These are phyloP conservation scores for Schizotus pectinicornis DNA, from an alignment of 2,888 invertebrate species.

Conservation along the genomic window DNA sequence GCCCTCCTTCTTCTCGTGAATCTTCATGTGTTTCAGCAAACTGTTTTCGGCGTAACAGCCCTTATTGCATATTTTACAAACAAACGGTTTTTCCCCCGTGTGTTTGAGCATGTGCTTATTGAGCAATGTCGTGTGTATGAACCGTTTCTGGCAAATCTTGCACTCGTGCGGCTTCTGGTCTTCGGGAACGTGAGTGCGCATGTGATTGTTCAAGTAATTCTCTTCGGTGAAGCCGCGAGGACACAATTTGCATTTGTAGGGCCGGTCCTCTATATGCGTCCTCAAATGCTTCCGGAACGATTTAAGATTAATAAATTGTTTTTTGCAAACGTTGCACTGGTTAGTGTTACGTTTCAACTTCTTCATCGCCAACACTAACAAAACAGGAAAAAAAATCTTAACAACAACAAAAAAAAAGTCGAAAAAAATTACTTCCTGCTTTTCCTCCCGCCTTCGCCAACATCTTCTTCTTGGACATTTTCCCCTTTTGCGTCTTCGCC, in stretches of 20 bases:
- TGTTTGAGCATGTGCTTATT: slow-evolving; percentile 60
- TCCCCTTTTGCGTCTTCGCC: slow-evolving; percentile 52
- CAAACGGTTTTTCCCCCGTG: slow-evolving; percentile 59
- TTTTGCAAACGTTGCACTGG: slow-evolving; percentile 59
- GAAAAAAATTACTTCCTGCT: slow-evolving; percentile 38
- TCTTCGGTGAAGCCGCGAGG: slow-evolving; percentile 58
- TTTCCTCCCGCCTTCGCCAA: slow-evolving; percentile 47
- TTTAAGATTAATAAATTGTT: slow-evolving; percentile 58
- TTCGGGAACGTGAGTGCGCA: slow-evolving; percentile 54
- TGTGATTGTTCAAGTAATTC: slow-evolving; percentile 59
- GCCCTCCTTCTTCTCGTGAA: slow-evolving; percentile 58
- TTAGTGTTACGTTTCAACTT: slow-evolving; percentile 53
- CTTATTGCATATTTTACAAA: slow-evolving; percentile 58
- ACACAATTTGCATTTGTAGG: slow-evolving; percentile 57
- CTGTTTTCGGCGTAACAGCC: slow-evolving; percentile 59
- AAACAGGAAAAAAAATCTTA: slow-evolving; percentile 1
- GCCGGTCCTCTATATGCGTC: slow-evolving; percentile 58
- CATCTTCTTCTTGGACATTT: slow-evolving; percentile 52
- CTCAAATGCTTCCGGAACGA: slow-evolving; percentile 58
- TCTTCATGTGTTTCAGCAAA: slow-evolving; percentile 59
- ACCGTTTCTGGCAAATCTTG: slow-evolving; percentile 58
- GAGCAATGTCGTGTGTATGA: slow-evolving; percentile 58
- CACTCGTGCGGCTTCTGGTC: slow-evolving; percentile 61
- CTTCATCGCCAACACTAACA: slow-evolving; percentile 41
- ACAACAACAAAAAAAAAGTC: background rate